Evolutionary conservation across 30 jellyfish, hydroid and myxozoan genomes (phyloP).

Genomic region (Pseudorhiza aurosa): DNA sequence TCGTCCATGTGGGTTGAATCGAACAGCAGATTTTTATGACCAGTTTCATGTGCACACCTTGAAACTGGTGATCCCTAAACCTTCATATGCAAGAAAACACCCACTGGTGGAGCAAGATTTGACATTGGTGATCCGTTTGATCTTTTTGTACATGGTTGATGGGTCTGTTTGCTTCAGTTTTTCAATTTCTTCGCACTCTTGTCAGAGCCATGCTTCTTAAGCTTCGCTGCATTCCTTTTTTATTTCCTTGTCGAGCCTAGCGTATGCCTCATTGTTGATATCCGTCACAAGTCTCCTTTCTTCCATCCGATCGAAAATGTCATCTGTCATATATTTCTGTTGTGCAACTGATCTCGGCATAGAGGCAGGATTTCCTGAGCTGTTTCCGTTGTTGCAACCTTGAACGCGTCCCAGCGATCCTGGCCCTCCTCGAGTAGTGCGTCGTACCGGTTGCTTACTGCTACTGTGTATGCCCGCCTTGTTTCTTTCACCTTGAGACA

Average conservation of each 20-base stretch:
- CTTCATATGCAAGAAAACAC: not conserved
- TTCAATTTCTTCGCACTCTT: constrained; percentile 17
- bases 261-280: not conserved
- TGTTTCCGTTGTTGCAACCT: not conserved
- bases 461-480: not conserved
- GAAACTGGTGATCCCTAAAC: too few species aligned
- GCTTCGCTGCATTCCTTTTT: not conserved
- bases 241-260: not conserved
- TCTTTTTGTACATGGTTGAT: not conserved
- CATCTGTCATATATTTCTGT: not conserved
- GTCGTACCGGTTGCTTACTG: not conserved
- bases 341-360: not conserved
- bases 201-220: not conserved
- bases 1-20: too few species aligned
- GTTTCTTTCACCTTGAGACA: not conserved
- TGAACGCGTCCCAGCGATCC: not conserved
- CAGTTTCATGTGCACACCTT: too few species aligned
- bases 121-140: not conserved
- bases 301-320: constrained; percentile 4
- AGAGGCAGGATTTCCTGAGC: not conserved
- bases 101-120: not conserved
- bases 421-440: not conserved
- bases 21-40: too few species aligned
- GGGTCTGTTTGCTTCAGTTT: not conserved
- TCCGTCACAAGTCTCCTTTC: not conserved